Conservation (phyloP, 2,113 vertebrate genomes). For the Sakesphorus luctuosus region DNA sequence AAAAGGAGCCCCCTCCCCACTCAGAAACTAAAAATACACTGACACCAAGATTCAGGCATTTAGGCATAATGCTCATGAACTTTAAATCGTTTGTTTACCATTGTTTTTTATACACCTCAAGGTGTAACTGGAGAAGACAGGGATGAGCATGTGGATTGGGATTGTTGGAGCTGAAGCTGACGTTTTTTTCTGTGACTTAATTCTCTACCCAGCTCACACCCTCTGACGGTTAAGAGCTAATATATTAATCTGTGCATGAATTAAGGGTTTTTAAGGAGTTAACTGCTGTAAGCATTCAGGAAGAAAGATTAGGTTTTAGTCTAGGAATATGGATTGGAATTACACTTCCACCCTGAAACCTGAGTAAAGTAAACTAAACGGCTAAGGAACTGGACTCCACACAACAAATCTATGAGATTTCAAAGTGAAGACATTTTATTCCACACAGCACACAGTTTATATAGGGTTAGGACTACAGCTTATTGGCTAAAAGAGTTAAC, state of each 20-base stretch:
- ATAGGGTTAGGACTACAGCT: too few species aligned
- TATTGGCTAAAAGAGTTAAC: too few species aligned
- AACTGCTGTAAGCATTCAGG: not conserved
- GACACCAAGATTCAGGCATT: conserved; percentile 29
- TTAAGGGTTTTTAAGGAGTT: not conserved
- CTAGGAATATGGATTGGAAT: not conserved
- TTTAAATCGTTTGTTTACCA: not conserved
- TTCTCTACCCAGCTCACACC: not conserved
- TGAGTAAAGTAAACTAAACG: too few species aligned
- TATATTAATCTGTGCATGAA: not conserved
- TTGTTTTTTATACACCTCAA: not conserved
- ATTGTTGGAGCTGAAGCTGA: not conserved
- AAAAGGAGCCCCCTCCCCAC: conserved; percentile 43
- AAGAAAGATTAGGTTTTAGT: not conserved
- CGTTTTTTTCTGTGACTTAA: not conserved
- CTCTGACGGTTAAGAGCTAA: not conserved
- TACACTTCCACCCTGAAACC: not conserved
- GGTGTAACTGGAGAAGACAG: not conserved
- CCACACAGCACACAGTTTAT: too few species aligned
- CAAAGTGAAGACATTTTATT: too few species aligned
- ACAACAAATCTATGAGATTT: too few species aligned
- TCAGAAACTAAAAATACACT: conserved; percentile 58
- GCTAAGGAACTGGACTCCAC: too few species aligned
- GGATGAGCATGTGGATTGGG: not conserved
- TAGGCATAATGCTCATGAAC: not conserved